Conservation (phyloP, 2,113 vertebrate genomes). For the Taxidea taxus region DNA sequence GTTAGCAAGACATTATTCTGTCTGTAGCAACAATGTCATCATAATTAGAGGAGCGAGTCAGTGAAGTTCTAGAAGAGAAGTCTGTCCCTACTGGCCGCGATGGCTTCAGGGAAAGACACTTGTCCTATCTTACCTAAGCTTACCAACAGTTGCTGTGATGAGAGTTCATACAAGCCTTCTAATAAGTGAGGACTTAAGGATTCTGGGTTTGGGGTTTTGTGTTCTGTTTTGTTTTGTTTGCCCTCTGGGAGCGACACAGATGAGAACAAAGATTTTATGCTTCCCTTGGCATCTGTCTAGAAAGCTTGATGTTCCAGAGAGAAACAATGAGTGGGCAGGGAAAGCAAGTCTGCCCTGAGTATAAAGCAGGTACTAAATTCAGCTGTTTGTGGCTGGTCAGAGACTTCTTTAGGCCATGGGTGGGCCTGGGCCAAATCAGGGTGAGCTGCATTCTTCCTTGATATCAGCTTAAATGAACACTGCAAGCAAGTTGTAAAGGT, state of each 20-base stretch:
- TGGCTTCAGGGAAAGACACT: slow-evolving; percentile 50
- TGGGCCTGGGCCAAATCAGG: background rate
- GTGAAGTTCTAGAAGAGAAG: slow-evolving; percentile 8
- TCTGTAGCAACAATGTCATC: slow-evolving; percentile 2
- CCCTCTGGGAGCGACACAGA: background rate
- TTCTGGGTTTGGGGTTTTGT: background rate
- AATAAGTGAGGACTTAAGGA: slow-evolving; percentile 34
- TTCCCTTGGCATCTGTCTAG: background rate
- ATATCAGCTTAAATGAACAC: background rate
- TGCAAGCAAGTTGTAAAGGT: background rate
- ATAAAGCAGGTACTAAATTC: background rate
- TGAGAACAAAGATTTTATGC: background rate
- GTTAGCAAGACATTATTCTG: slow-evolving; percentile 36
- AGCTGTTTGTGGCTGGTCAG: background rate
- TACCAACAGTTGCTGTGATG: background rate
- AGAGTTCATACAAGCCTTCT: background rate
- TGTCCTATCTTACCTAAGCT: slow-evolving; percentile 36
- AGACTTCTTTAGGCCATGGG: background rate
- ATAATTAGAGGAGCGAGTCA: background rate
- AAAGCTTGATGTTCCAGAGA: background rate
- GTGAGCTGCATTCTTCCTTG: background rate
- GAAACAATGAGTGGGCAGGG: background rate
- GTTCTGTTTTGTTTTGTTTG: background rate
- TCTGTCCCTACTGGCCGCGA: background rate
- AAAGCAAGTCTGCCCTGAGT: background rate